phyloP scores from a whole-genome alignment of 2,888 invertebrate species.

The Rotaria socialis region DNA sequence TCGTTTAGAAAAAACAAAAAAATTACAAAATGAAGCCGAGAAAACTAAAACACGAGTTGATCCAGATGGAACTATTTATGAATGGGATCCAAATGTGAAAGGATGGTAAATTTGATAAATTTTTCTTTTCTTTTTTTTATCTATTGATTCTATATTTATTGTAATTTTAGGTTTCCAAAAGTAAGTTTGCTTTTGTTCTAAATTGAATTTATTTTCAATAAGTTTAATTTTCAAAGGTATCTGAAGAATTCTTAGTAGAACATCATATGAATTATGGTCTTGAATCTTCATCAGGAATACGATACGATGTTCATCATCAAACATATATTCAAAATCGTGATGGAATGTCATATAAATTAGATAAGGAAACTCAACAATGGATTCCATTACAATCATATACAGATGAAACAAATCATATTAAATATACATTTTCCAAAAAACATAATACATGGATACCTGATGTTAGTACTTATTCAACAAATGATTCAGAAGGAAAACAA shows the following conservation, averaged over 20 bases:
- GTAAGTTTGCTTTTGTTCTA: neutral
- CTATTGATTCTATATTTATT: neutral
- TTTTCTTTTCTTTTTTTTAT: neutral
- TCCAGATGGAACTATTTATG: constrained; percentile 78
- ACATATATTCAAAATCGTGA: constrained; percentile 16
- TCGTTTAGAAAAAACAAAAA: constrained; percentile 41
- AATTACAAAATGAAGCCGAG: constrained; percentile 32
- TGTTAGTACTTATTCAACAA: constrained; percentile 25
- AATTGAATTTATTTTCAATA: neutral
- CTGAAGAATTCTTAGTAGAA: constrained; percentile 34
- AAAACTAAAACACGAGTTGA: constrained; percentile 48
- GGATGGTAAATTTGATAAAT: constrained; percentile 78
- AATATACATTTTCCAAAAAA: constrained; percentile 4
- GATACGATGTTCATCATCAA: neutral
- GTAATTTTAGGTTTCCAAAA: constrained; percentile 11
- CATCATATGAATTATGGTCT: constrained; percentile 38
- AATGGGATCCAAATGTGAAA: constrained; percentile 82
- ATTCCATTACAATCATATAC: constrained; percentile 12
- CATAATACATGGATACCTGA: neutral
- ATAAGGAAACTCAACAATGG: constrained; percentile 12
- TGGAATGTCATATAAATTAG: neutral
- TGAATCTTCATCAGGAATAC: neutral
- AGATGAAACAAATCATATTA: neutral
- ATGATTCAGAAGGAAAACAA: neutral
- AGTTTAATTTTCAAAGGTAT: neutral